phyloP scores from a whole-genome alignment of 1,140 invertebrate genomes.

The Hyposmocoma kahamanoa region DNA sequence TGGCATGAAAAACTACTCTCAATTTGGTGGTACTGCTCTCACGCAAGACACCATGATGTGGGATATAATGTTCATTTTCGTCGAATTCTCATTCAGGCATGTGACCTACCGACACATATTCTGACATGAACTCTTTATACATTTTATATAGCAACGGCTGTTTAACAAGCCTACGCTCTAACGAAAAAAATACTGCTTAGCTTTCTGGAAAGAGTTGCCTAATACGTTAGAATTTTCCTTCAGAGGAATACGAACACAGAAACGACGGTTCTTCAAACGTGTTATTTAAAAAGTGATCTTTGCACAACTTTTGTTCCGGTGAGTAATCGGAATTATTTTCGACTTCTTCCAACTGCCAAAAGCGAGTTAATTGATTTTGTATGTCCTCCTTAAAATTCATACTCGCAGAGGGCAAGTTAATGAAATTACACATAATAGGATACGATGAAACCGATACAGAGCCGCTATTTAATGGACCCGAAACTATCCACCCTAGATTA shows the following conservation, averaged over 20 bases:
- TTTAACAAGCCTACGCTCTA: slow-evolving; percentile 15
- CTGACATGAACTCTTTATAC: slow-evolving; percentile 23
- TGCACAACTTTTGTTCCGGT: slow-evolving; percentile 7
- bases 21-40: no score
- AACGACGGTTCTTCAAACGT: slow-evolving; percentile 14
- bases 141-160: slow-evolving; percentile 7
- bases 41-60: no score
- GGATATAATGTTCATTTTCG: neutral
- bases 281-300: slow-evolving; percentile 18
- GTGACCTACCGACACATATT: no score
- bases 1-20: no score
- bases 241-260: no score
- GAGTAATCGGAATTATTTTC: neutral
- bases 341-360: slow-evolving; percentile 8
- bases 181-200: slow-evolving; percentile 18
- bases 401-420: neutral
- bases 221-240: slow-evolving; percentile 4
- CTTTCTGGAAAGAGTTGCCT: slow-evolving; percentile 17
- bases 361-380: neutral
- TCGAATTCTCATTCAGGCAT: slow-evolving; percentile 8
- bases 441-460: neutral
- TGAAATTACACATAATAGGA: slow-evolving; percentile 14
- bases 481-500: slow-evolving; percentile 20
- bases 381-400: slow-evolving; percentile 8
- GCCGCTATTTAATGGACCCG: slow-evolving; percentile 12